Evolutionary conservation across 2,797 vertebrate species (phyloP).

Genomic region (Paramormyrops hopkinsi): DNA sequence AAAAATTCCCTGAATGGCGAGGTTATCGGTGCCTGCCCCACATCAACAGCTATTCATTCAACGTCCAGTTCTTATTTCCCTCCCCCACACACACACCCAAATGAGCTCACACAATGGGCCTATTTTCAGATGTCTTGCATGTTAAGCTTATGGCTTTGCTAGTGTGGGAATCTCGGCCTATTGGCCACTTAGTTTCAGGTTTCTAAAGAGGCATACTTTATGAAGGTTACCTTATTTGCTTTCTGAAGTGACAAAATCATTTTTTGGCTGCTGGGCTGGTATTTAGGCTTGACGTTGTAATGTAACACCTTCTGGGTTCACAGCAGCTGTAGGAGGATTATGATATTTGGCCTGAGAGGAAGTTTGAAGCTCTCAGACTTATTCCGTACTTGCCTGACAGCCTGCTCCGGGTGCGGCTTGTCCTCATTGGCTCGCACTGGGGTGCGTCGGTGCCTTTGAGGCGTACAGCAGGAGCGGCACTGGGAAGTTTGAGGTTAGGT

Average conservation of each 20-base stretch:
- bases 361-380: neutral
- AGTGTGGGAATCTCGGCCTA: neutral
- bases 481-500: slow-evolving; percentile 58
- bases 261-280: neutral
- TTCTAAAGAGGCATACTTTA: neutral
- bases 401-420: neutral
- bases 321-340: neutral
- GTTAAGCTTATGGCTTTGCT: neutral
- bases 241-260: neutral
- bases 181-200: neutral
- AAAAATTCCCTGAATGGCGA: neutral
- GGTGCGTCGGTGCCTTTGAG: slow-evolving; percentile 5
- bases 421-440: neutral
- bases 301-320: neutral
- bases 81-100: slow-evolving; percentile 3
- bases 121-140: neutral
- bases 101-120: neutral
- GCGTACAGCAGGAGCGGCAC: slow-evolving; percentile 41
- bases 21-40: neutral
- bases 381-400: neutral
- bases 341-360: neutral
- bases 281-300: slow-evolving; percentile 6
- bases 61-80: neutral
- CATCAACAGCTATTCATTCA: neutral
- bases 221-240: neutral